Evolutionary conservation across 2,113 vertebrate species (phyloP), one percentile per base, ranked within the genome.

Genomic region (Morone chrysops): DNA sequence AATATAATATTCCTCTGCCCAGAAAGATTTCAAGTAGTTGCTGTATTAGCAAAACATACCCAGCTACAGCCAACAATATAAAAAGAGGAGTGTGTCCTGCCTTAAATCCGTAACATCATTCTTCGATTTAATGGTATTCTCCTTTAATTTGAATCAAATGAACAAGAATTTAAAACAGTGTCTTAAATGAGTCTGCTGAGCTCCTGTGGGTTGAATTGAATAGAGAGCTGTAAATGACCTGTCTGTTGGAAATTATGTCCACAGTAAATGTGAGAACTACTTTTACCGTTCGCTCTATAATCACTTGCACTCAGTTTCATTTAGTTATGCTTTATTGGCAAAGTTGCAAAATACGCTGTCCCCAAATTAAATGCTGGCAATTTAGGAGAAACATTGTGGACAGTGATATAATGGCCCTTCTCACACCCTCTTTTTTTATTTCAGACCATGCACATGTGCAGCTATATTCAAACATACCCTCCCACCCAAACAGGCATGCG

Each of bases 231-330:
- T 82, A 92, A 88, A 85, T 89, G 88, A 87, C 84, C 84, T 82
- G 82, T 90, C 87, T 80, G 73, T 9, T 78, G 62, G 78, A 91
- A 93, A 89, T 87, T 43, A 89, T 89, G 79, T 78, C 69, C 81
- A 83, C 70, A 80, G 76, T 91, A 90, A 92, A 92, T 62, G 81
- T 82, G 84, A 76, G 79, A 89, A 88, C 63, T 80, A 62, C 83
- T 85, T 92, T 90, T 85, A 90, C 72, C 74, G 73, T 89, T 87
- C 70, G 86, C 80, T 70, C 65, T 84, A n/a, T 83, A 86, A 88
- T 87, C 81, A 78, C 78, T 70, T 8, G 16, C 59, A 54, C 76
- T 85, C 83, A 54, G 43, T 82, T 91, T 83, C 70, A 86, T 83
- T 87, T 80, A 83, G 87, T 89, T 77, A 87, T 72, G 57, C 60